phyloP scores from a whole-genome alignment of 2,888 invertebrate genomes.

The Polydrusus pterygomalis region DNA sequence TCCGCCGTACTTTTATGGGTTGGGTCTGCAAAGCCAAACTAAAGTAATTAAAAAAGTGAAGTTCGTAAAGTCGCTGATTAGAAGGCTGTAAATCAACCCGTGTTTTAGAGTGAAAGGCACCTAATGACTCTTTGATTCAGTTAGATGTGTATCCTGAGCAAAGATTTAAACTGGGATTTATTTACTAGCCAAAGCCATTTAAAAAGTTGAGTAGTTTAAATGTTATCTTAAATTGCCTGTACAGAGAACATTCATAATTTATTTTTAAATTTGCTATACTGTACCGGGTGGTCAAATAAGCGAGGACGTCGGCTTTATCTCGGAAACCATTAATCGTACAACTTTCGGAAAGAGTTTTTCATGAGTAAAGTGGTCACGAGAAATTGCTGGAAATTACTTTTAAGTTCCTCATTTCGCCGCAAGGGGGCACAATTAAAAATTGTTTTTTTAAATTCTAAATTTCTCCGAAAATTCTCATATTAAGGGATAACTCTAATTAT shows the following conservation, averaged over 20 bases:
- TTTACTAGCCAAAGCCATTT: constrained; percentile 25
- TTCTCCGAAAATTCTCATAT: too few relatives aligned
- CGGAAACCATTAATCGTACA: too few relatives aligned
- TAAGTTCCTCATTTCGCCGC: too few relatives aligned
- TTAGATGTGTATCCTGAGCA: constrained; percentile 57
- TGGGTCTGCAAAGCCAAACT: constrained; percentile 52
- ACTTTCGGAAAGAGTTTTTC: too few relatives aligned
- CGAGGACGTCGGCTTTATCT: too few relatives aligned
- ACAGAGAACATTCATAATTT: not conserved
- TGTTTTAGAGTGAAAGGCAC: constrained; percentile 60
- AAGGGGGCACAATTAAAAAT: too few relatives aligned
- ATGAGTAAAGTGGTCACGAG: too few relatives aligned
- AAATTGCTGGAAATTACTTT: too few relatives aligned
- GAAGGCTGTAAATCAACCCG: constrained; percentile 64
- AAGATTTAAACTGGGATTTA: constrained; percentile 26
- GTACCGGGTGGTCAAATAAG: too few relatives aligned
- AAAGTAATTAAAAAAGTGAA: constrained; percentile 60
- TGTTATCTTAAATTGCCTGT: not conserved
- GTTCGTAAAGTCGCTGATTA: constrained; percentile 64
- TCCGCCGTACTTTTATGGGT: constrained; percentile 36
- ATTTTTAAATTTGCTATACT: not conserved
- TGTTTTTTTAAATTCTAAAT: too few relatives aligned
- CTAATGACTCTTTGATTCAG: constrained; percentile 65
- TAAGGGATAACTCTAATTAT: too few relatives aligned
- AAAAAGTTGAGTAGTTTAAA: constrained; percentile 14